Evolutionary conservation across 2,113 vertebrate genomes (phyloP).

Genomic region (Brevimyrus niger): DNA sequence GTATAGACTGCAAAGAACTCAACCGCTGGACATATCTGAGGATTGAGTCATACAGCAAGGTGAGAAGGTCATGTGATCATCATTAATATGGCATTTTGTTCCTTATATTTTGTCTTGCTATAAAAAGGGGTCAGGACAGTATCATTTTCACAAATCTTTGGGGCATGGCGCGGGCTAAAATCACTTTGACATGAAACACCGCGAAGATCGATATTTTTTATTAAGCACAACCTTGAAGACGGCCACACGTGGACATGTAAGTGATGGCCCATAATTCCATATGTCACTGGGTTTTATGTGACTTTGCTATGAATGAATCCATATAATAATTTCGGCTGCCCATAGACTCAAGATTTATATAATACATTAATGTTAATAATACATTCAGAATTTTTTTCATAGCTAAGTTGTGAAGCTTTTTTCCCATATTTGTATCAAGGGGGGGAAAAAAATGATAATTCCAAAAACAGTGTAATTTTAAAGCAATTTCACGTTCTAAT

Average conservation of each 20-base stretch:
- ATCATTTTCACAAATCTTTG: neutral
- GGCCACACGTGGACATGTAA: neutral
- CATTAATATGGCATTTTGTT: neutral
- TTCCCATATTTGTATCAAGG: neutral
- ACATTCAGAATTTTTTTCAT: neutral
- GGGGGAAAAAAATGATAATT: neutral
- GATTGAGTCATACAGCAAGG: neutral
- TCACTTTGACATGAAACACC: neutral
- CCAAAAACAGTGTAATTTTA: neutral
- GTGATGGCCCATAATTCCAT: neutral
- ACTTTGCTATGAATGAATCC: neutral
- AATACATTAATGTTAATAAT: neutral
- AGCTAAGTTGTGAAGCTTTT: neutral
- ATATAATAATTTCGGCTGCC: neutral
- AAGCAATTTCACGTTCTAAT: neutral
- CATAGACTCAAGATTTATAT: neutral
- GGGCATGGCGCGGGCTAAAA: neutral
- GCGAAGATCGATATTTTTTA: slow-evolving; percentile 4
- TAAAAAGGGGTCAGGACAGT: neutral
- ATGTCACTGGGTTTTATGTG: neutral
- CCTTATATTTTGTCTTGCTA: neutral
- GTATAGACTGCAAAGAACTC: neutral
- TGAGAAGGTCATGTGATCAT: neutral
- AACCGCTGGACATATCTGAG: neutral
- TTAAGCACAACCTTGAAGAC: slow-evolving; percentile 6